Conservation (phyloP, 2,113 vertebrate genomes). For the Sphaerodactylus townsendi region DNA sequence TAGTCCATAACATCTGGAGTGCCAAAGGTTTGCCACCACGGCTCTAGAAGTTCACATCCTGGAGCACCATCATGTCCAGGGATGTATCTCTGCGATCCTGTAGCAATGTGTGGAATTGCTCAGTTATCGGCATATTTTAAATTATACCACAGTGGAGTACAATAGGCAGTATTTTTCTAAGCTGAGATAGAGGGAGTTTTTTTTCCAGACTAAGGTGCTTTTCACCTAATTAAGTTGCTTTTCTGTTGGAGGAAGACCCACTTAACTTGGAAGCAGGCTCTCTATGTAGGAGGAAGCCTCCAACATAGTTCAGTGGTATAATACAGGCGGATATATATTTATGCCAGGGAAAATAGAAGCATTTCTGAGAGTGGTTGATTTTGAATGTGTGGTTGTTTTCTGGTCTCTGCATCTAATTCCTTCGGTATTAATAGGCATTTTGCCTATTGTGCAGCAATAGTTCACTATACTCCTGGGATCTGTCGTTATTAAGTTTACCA, state of each 20-base stretch:
- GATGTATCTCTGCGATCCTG: background rate
- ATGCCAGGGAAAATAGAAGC: background rate
- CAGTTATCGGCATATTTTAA: background rate
- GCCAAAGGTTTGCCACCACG: too few relatives aligned
- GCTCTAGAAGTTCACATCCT: background rate
- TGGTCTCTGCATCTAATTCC: background rate
- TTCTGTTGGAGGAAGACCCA: too few relatives aligned
- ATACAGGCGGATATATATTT: too few relatives aligned
- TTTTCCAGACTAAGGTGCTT: too few relatives aligned
- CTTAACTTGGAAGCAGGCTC: too few relatives aligned
- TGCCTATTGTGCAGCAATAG: slow-evolving; percentile 51
- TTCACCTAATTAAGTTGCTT: too few relatives aligned
- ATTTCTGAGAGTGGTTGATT: rapidly evolving
- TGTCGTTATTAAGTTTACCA: slow-evolving; percentile 63
- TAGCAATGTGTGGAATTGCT: background rate
- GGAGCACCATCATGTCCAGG: background rate
- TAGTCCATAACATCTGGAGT: too few relatives aligned
- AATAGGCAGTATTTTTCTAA: too few relatives aligned
- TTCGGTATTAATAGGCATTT: slow-evolving; percentile 53
- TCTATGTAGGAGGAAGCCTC: too few relatives aligned
- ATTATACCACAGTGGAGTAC: rapidly evolving
- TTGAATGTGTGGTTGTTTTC: rapidly evolving
- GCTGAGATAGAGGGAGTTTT: too few relatives aligned
- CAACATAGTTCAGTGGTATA: too few relatives aligned
- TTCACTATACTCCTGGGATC: slow-evolving; percentile 51